These are phyloP conservation scores for Melanostoma mellinum DNA, from an alignment of 2,888 invertebrate genomes.

Conservation along the genomic window DNA sequence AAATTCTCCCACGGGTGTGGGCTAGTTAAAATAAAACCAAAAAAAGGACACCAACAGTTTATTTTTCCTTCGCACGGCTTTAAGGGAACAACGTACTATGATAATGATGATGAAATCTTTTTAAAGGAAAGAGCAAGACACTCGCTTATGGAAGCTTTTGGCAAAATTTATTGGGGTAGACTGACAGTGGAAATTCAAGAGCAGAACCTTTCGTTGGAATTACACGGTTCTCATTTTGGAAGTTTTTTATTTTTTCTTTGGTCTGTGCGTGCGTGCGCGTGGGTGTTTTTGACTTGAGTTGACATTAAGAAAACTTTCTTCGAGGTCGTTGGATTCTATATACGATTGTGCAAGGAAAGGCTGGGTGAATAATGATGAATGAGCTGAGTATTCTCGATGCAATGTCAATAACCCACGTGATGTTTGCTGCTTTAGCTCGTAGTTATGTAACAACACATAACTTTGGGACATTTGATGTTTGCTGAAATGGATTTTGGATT, in stretches of 20 bases:
- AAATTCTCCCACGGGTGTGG: conserved; percentile 68
- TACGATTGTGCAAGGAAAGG: not conserved
- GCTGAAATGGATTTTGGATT: not conserved
- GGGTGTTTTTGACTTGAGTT: conserved; percentile 53
- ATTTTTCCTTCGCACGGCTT: conserved; percentile 39
- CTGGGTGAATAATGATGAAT: conserved; percentile 40
- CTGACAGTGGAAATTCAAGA: conserved; percentile 28
- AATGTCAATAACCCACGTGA: conserved; percentile 48
- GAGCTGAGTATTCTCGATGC: conserved; percentile 30
- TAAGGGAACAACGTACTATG: conserved; percentile 42
- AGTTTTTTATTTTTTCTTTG: not conserved
- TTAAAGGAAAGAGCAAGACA: conserved; percentile 34
- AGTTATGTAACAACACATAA: not conserved
- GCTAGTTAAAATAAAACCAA: conserved; percentile 18
- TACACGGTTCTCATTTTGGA: not conserved
- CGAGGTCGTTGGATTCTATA: conserved; percentile 40
- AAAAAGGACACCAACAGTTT: conserved; percentile 5
- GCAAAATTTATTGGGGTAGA: conserved; percentile 67
- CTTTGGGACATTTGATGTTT: too few relatives aligned
- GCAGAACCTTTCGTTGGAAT: conserved; percentile 8
- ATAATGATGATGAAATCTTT: conserved; percentile 58
- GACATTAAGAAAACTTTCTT: conserved; percentile 39
- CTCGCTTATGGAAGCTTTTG: conserved; percentile 41
- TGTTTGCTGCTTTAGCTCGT: not conserved
- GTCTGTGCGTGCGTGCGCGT: conserved; percentile 21